Percentiles rank a stretch among this genome's conserved stretches.
Evolutionary conservation across 2,113 vertebrate genomes (phyloP).

Genomic region (Beaufortia kweichowensis): DNA sequence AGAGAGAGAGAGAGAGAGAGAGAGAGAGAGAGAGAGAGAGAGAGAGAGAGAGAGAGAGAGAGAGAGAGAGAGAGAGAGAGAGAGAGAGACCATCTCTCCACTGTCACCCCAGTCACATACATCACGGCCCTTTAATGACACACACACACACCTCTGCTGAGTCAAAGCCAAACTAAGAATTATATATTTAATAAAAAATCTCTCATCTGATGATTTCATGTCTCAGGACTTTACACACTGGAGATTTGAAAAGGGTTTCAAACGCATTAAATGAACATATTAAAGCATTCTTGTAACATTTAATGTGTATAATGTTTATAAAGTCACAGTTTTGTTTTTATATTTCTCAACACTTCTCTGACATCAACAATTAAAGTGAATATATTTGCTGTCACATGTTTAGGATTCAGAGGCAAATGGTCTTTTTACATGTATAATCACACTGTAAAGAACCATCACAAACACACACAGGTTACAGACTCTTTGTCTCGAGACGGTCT

Average conservation of each 20-base stretch:
- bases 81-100: conserved; percentile 20
- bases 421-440: too few species aligned
- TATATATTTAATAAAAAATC: not conserved
- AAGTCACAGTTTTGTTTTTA: too few species aligned
- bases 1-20: not conserved
- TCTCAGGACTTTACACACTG: not conserved
- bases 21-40: conserved; percentile 8
- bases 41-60: not conserved
- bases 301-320: too few species aligned
- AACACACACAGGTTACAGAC: not conserved
- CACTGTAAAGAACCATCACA: not conserved
- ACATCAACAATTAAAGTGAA: too few species aligned
- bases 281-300: too few species aligned
- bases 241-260: too few species aligned
- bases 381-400: too few species aligned
- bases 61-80: conserved; percentile 3
- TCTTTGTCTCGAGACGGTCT: not conserved
- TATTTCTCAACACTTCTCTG: too few species aligned
- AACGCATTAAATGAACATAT: too few species aligned
- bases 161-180: conserved; percentile 4
- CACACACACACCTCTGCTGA: conserved; percentile 5
- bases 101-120: conserved; percentile 23
- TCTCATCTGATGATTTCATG: not conserved
- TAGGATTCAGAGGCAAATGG: too few species aligned
- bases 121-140: conserved; percentile 33